Base-by-base conservation (phyloP, 2,797 vertebrate genomes). In the Heliangelus exortis region DNA sequence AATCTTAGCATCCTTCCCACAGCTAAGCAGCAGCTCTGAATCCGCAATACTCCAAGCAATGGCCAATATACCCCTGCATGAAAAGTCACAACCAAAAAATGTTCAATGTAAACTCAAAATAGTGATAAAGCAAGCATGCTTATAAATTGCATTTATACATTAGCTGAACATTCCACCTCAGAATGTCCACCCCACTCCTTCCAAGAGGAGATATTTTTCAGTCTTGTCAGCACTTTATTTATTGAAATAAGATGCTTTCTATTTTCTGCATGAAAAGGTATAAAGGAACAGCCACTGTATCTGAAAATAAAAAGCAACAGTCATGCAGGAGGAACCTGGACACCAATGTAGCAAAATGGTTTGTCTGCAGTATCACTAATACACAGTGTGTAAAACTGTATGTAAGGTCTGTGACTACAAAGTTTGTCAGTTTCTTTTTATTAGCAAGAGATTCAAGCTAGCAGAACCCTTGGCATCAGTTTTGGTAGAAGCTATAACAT, bases 21-120 rank as follows among this genome's bases (percentile, higher is more conserved):
- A 99, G 96, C 99, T 99, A 73, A 99, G 98, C 1, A 99, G 98
- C 96, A 99, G 97, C 95, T 99, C 99, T 0, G 99, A 98, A 96
- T 99, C 99, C 7, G 98, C 99, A 96, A 98, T 87, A 86, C 99
- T 99, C 99, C 99, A 99, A 71, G 99, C 98, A 95, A 99, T 98
- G 91, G 99, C 97, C 96, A 99, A 96, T 92, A 99, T 92, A 13
- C 99, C 99, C 93, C 99, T 99, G 95, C 1, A 33, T 21, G 72
- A 93, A 87, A 89, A 95, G 33, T 25, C 20, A 93, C 36, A 95
- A 54, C 1, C 9, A 51, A 76, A n/a, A 65, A 9, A 31, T 43
- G 22, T 10, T 87, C 19, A 65, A 76, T 3, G 12, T 8, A 50
- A 71, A 26, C 2, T 3, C 15, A 63, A 50, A 48, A 48, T 23